Evolutionary conservation across 2,113 vertebrate genomes (phyloP).

Genomic region (Coracopsis vasa): DNA sequence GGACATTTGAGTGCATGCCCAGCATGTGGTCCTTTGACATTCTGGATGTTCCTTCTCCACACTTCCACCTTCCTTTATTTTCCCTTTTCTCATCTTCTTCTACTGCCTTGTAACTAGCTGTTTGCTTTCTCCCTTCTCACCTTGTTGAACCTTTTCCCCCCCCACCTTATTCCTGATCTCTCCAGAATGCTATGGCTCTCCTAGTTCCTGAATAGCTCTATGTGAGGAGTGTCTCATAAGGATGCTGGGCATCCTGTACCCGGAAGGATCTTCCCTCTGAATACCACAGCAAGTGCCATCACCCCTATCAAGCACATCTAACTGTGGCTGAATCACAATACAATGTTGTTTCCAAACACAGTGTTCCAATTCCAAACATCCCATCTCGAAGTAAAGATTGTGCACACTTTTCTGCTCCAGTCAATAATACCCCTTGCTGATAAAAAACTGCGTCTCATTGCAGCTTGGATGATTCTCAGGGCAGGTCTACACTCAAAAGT

Average conservation of each 20-base stretch:
- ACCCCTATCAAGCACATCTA: neutral
- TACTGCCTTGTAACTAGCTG: neutral
- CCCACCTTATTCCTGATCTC: neutral
- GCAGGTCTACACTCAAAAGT: neutral
- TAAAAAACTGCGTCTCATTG: neutral
- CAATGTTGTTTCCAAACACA: neutral
- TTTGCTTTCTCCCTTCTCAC: neutral
- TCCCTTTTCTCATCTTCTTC: neutral
- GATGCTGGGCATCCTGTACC: neutral
- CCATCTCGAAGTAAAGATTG: neutral
- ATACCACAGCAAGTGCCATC: neutral
- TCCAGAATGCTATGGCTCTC: neutral
- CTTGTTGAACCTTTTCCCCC: neutral
- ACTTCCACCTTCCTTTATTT: neutral
- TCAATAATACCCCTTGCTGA: neutral
- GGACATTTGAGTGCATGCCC: neutral
- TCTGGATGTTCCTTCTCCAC: neutral
- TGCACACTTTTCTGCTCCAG: neutral
- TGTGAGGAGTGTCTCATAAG: neutral
- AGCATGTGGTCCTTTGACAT: neutral
- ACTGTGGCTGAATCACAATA: neutral
- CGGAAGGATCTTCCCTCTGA: neutral
- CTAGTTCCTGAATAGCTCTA: neutral
- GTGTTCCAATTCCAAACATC: neutral
- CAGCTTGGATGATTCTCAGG: neutral